Base-by-base conservation (phyloP, 2,797 vertebrate species). In the Parambassis ranga region DNA sequence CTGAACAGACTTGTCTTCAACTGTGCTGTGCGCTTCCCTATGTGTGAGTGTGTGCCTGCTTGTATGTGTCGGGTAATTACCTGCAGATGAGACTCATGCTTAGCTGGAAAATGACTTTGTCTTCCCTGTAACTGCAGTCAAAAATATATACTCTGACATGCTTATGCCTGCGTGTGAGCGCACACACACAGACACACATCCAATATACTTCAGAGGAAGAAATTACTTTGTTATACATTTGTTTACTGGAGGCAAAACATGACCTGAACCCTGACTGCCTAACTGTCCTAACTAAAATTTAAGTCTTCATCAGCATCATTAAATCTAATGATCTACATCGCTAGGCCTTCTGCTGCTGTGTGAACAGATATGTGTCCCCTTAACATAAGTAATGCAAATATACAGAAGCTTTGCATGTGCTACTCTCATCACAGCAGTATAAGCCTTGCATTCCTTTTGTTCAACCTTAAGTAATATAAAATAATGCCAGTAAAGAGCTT, bases 1-100 rank as follows among this genome's bases (percentile, higher is more conserved):
- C 82, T 72, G 76, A 83, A 86, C 79, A 85, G 79, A 85, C 82
- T 73, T 79, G 74, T 87, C 82, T 84, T 76, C 57, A 38, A 38
- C 69, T 79, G 61, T 47, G 67, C 42, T 0, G 20, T 75, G 46
- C 15, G 32, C 56, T 57, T 77, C 30, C 43, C 49, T 10, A 32
- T 28, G 60, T 47, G 33, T 60, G 38, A 60, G 24, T 4, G 35
- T 4, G 35, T 27, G 23, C n/a, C 20, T 18, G 14, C 23, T 37
- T 11, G 30, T 36, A 43, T 38, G 22, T 65, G 56, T 48, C 33
- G 27, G n/a, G 36, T 82, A 73, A 83, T 79, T 82, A 77, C 66
- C 50, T 69, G 55, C 39, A 51, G 48, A 71, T 70, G 57, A 81
- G 59, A 59, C 38, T 38, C 8, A 18, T 64, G 46, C 52, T 60